phyloP scores from a whole-genome alignment of 2,888 invertebrate species.

The Ochropleura leucogaster region DNA sequence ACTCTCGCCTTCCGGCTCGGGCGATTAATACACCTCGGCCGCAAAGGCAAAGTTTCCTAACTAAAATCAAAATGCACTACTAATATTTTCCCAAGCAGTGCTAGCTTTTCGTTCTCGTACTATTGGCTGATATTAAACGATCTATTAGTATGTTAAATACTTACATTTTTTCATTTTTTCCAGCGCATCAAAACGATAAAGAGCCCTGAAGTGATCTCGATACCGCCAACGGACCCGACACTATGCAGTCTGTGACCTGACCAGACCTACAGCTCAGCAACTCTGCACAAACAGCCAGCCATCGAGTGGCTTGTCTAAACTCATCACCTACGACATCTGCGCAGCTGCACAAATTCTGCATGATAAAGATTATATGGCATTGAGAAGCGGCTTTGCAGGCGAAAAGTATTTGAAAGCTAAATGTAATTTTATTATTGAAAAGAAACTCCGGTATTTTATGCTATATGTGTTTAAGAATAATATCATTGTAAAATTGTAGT shows the following conservation, averaged over 20 bases:
- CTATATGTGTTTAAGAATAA: constrained; percentile 16
- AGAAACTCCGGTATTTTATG: constrained; percentile 52
- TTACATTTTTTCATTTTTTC: constrained; percentile 12
- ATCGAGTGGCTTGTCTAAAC: constrained; percentile 87
- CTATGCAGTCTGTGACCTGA: constrained; percentile 87
- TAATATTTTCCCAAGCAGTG: neutral
- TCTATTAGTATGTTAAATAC: neutral
- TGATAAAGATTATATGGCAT: constrained; percentile 9
- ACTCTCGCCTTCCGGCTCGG: too few species aligned
- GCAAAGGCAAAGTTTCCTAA: too few species aligned
- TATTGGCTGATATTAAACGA: neutral
- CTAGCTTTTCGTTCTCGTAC: neutral
- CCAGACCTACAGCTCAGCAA: constrained; percentile 60
- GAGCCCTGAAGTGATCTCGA: constrained; percentile 80
- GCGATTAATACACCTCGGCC: too few species aligned
- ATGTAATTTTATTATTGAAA: constrained; percentile 26
- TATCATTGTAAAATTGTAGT: constrained; percentile 9
- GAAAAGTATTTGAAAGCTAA: constrained; percentile 6
- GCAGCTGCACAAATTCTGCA: constrained; percentile 20
- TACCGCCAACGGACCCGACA: constrained; percentile 82
- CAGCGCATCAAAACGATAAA: constrained; percentile 84
- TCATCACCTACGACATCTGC: constrained; percentile 12
- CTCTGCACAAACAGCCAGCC: constrained; percentile 74
- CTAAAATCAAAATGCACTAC: too few species aligned
- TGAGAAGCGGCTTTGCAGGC: constrained; percentile 18